These are phyloP conservation scores for Phrynocephalus vlangalii DNA, from an alignment of 2,797 vertebrate genomes.

Conservation along the genomic window DNA sequence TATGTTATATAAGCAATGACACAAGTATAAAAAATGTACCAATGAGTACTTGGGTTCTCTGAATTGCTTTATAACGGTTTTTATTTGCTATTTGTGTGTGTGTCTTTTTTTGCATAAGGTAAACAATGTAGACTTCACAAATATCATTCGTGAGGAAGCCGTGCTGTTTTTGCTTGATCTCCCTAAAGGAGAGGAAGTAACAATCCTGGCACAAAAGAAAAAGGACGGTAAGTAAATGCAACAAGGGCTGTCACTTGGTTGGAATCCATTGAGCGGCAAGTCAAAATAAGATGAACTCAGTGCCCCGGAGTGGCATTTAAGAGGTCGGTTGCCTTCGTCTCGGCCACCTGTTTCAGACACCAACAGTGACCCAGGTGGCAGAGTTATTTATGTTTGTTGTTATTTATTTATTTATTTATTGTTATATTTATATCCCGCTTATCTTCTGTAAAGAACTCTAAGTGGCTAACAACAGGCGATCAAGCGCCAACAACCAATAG, in stretches of 20 bases:
- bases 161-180: slow-evolving; percentile 96
- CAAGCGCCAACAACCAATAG: no score
- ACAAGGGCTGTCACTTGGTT: background rate
- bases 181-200: slow-evolving; percentile 96
- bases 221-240: slow-evolving; percentile 88
- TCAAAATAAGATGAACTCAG: no score
- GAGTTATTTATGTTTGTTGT: no score
- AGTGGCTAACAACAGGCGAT: no score
- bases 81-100: background rate
- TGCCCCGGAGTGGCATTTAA: background rate
- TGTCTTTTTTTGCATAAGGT: slow-evolving; percentile 79
- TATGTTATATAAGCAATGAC: background rate
- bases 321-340: background rate
- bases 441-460: no score
- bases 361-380: background rate
- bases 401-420: no score
- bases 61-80: slow-evolving; percentile 23
- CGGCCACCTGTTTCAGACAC: background rate
- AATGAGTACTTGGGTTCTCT: background rate
- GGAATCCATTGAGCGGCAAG: background rate
- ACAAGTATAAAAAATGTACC: background rate
- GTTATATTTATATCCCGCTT: no score
- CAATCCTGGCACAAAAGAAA: slow-evolving; percentile 97
- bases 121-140: slow-evolving; percentile 98
- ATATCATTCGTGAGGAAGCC: slow-evolving; percentile 97